These are phyloP conservation scores for Pantelozetes paolii DNA, from an alignment of 2,888 invertebrate genomes.

Conservation along the genomic window DNA sequence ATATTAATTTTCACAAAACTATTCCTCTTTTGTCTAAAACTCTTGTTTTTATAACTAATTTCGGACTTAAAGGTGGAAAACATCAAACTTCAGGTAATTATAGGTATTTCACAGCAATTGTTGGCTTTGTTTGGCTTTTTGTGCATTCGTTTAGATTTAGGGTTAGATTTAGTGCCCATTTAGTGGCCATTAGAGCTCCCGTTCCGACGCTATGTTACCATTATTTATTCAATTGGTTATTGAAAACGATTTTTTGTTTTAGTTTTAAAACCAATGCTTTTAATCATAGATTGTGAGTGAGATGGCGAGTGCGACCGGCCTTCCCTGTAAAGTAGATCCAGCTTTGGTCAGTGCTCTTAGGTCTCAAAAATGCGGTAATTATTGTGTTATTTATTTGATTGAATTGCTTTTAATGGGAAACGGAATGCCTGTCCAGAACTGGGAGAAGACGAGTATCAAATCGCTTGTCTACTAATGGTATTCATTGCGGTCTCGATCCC, in stretches of 20 bases:
- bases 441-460: conserved; percentile 85
- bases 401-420: neutral
- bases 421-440: conserved; percentile 59
- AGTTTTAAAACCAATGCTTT: too few relatives aligned
- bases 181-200: conserved; percentile 15
- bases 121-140: neutral
- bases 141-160: neutral
- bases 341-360: conserved; percentile 83
- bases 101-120: neutral
- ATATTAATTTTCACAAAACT: neutral
- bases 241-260: too few relatives aligned
- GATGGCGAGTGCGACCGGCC: conserved; percentile 94
- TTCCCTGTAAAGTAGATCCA: conserved; percentile 90
- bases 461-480: conserved; percentile 94
- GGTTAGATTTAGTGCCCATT: too few relatives aligned
- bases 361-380: conserved; percentile 67
- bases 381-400: neutral
- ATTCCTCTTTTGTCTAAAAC: neutral
- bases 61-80: conserved; percentile 39
- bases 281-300: conserved; percentile 86
- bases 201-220: too few relatives aligned
- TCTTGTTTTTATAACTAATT: neutral
- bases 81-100: conserved; percentile 42
- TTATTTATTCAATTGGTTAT: too few relatives aligned
- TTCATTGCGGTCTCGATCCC: conserved; percentile 97